Base-by-base conservation (phyloP, 2,888 invertebrate genomes). In the Caenorhabditis uteleia region DNA sequence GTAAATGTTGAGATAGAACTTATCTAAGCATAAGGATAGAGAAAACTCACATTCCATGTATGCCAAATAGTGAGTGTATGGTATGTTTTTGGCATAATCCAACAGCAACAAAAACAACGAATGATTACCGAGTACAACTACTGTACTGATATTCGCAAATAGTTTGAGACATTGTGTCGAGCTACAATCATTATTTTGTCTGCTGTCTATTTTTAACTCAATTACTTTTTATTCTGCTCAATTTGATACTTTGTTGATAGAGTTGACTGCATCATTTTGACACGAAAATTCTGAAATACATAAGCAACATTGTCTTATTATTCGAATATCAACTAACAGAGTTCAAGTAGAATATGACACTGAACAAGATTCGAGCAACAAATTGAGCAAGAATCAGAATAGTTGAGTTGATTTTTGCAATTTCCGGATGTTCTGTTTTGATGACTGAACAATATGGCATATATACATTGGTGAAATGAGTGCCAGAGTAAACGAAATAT, bases 361-460 rank as follows among this genome's bases (percentile, higher is more conserved):
- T 47, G 33, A 60, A 60, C 1, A 46, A 6, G 7, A 49, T 16
- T 7, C 60, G 48, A 23, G 54, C 54, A 0, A 27, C 1, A 2
- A 45, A 6, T 25, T 60, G 60, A 26, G 43, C 36, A 0, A n/a
- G n/a, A 3, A 46, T 45, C 6, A 49, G 38, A 18, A 45, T 20
- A 10, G 12, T 2, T 0, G 44, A 44, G 29, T 54, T 49, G 4
- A 40, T 5, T n/a, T 54, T 26, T 10, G 54, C 54, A 1, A 60
- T 33, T 8, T 20, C 25, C 18, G 48, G 54, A 33, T 18, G 27
- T 14, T 44, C 49, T 8, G 54, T 48, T 34, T 39, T 54, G 34
- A 51, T 47, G 6, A 60, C 49, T 6, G 44, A 43, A 34, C 60
- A 60, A 45, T 60, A 60, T 12, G 45, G 39, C 60, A 60, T 60